Evolutionary conservation across 2,113 vertebrate genomes (phyloP), one percentile per base, ranked within the genome.

Genomic region (Bagarius yarrelli): DNA sequence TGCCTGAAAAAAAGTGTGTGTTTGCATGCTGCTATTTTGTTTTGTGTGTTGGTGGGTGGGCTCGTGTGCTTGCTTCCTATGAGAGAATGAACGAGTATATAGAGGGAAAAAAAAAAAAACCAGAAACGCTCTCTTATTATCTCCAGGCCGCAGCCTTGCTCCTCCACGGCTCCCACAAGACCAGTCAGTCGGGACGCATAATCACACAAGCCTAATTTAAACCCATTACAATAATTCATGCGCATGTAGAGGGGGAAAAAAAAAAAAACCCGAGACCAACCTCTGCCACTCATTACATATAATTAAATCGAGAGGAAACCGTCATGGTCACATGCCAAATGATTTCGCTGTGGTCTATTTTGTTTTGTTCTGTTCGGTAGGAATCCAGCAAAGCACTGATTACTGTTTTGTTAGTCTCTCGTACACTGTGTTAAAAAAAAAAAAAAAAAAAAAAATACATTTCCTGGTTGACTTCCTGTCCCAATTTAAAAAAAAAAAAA

Each of bases 171-270:
- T 81, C 77, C 66, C 56, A 61, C 52, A 30, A 47, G 69, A 82
- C 53, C 64, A 79, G 63, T 36, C 36, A 59, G 47, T 25, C 25
- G 16, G 80, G 63, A 74, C 8, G 47, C 83, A 83, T 88, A 84
- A 88, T 89, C 82, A 56, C 85, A 80, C 83, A 85, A 80, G 87
- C 76, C 25, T 83, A 81, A 87, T 91, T 89, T 89, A 89, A 87
- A 86, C 83, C 79, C 83, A 86, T 90, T 90, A 87, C 81, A 79
- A 85, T 82, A 82, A 89, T 83, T 88, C 78, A 85, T 66, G 56
- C 76, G 75, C 47, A 71, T 69, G 67, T 56, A 83, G 50, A 30
- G 52, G 19, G 30, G 44, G 19, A 50, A 72, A 30, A 44, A 4
- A 25, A 16, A 3, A 52, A 13, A 69, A 74, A 53, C 71, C 77